phyloP scores from a whole-genome alignment of 1,140 invertebrate genomes.

The Stenopsyche tienmushanensis region DNA sequence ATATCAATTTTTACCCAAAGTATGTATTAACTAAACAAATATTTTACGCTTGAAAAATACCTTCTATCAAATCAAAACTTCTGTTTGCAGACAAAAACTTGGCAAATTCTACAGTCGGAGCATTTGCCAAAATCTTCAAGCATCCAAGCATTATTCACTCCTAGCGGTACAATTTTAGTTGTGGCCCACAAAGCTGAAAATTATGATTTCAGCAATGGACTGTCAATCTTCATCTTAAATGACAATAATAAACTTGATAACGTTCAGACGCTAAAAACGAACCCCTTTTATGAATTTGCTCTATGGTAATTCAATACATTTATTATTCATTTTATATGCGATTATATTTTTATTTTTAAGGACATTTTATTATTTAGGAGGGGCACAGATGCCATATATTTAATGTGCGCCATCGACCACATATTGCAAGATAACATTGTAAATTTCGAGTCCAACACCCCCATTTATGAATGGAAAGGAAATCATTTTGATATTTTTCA shows the following conservation, averaged over 20 bases:
- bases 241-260: conserved; percentile 41
- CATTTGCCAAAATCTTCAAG: conserved; percentile 24
- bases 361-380: conserved; percentile 43
- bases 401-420: conserved; percentile 41
- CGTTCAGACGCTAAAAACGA: conserved; percentile 44
- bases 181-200: conserved; percentile 36
- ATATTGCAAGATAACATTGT: conserved; percentile 9
- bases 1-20: conserved; percentile 23
- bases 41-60: too few species aligned
- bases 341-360: conserved; percentile 33
- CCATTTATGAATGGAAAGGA: conserved; percentile 53
- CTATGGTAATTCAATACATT: conserved; percentile 48
- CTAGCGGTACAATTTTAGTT: conserved; percentile 41
- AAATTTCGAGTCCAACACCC: conserved; percentile 36
- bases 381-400: conserved; percentile 42
- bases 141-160: conserved; percentile 10
- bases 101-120: conserved; percentile 20
- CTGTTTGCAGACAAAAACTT: conserved; percentile 30
- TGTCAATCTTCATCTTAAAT: conserved; percentile 42
- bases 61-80: too few species aligned
- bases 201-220: conserved; percentile 31
- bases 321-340: conserved; percentile 1
- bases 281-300: conserved; percentile 41
- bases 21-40: neutral
- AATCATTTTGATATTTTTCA: conserved; percentile 57